Conservation (phyloP, 1,140 invertebrate species). For the Potamilus streckersoni region DNA sequence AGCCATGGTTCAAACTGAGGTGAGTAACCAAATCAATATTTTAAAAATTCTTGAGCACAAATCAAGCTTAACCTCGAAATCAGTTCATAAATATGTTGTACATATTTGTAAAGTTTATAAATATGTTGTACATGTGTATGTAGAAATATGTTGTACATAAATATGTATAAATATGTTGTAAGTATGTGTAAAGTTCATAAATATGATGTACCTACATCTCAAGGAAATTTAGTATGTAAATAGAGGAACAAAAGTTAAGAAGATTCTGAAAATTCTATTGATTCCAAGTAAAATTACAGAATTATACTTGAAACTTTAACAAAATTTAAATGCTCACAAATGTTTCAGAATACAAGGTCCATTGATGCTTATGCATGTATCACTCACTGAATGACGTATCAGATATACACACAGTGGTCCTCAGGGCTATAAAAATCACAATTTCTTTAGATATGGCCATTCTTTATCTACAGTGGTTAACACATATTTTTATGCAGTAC, state of each 20-base stretch:
- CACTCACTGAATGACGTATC: too few relatives aligned
- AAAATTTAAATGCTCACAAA: too few relatives aligned
- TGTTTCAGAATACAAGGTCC: too few relatives aligned
- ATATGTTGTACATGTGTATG: background rate
- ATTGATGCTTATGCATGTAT: too few relatives aligned
- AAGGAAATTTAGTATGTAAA: background rate
- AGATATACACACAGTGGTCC: too few relatives aligned
- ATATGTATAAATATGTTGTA: too few relatives aligned
- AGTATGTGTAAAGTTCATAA: background rate
- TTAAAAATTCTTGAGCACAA: background rate
- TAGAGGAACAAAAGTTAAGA: background rate
- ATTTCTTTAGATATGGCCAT: too few relatives aligned
- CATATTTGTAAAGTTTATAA: background rate
- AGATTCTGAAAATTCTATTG: background rate
- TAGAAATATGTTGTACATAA: background rate
- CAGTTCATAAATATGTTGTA: background rate
- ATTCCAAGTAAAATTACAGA: background rate
- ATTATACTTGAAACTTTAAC: too few relatives aligned
- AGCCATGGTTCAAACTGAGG: slow-evolving; percentile 99
- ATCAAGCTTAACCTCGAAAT: background rate
- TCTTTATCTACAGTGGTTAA: too few relatives aligned
- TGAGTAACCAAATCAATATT: slow-evolving; percentile 27
- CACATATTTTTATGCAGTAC: too few relatives aligned
- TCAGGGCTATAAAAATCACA: too few relatives aligned
- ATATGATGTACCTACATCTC: background rate